Evolutionary conservation across 2,888 invertebrate genomes (phyloP), one percentile per base, ranked within the genome.

Genomic region (Perdita meconis): DNA sequence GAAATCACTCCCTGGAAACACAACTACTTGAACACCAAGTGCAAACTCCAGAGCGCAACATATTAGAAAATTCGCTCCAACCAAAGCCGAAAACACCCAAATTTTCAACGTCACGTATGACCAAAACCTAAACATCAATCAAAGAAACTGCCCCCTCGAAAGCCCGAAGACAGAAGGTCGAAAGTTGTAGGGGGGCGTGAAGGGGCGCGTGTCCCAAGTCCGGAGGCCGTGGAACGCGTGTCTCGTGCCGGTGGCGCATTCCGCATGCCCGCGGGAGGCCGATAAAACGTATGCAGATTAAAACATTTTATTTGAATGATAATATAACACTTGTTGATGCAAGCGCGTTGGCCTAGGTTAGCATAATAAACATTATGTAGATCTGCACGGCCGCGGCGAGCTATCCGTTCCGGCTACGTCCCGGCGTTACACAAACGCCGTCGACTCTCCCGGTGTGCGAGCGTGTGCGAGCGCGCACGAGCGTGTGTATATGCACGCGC

Each of bases 221-320:
- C 55, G 55, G 47, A 42, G 69, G 75, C 82, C 85, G 86, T 86
- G 87, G 83, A 81, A 83, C 89, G 88, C 86, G 88, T 88, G 90
- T 90, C 89, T 89, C 89, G 89, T 89, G 90, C 87, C 88, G 87
- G 83, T 84, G 88, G 86, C 86, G 87, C 89, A 89, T 89, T 90
- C 88, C 88, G 89, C 89, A 88, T 88, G 87, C 89, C 86, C 87
- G 87, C 87, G 87, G 90, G 91, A 90, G 91, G 88, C 88, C 90
- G 91, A 92, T 92, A 91, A 92, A 92, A 91, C 92, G 91, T 91
- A 92, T 91, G 92, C 92, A 92, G 92, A 92, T 92, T 92, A 91
- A 92, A 92, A 92, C 92, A 92, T 92, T 92, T 92, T 92, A 91
- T 92, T 92, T 92, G 91, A 92, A 92, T 92, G 91, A 92, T 92